These are phyloP conservation scores for Aspidapion aeneum DNA, from an alignment of 2,888 invertebrate species.

Conservation along the genomic window DNA sequence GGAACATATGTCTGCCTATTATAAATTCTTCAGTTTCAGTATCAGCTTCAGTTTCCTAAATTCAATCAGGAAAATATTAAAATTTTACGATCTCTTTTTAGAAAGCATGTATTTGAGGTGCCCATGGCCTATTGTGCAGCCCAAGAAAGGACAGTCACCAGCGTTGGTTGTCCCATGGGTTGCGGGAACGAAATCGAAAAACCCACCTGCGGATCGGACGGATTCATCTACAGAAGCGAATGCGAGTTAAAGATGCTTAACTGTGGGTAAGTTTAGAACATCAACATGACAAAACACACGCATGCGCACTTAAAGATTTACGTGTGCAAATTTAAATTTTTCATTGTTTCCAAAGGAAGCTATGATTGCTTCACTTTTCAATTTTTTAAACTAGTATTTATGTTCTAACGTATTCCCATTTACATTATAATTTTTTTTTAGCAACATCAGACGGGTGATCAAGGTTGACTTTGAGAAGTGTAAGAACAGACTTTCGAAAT, in stretches of 20 bases:
- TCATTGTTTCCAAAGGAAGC: too few relatives aligned
- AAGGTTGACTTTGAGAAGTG: constrained; percentile 81
- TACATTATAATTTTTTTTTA: too few relatives aligned
- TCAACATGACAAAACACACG: too few relatives aligned
- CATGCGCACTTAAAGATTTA: too few relatives aligned
- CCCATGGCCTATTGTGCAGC: constrained; percentile 86
- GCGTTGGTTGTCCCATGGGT: constrained; percentile 65
- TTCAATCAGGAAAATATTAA: too few relatives aligned
- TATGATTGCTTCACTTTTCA: too few relatives aligned
- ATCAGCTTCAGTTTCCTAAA: too few relatives aligned
- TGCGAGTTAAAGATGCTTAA: constrained; percentile 87
- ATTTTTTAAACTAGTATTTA: too few relatives aligned
- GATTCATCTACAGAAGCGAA: constrained; percentile 81
- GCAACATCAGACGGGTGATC: constrained; percentile 56
- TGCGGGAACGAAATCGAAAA: constrained; percentile 70
- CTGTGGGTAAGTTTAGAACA: constrained; percentile 67
- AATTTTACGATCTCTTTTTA: constrained; percentile 40
- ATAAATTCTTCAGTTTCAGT: too few relatives aligned
- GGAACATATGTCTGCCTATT: too few relatives aligned
- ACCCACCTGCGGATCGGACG: constrained; percentile 84
- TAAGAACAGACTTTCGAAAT: constrained; percentile 67
- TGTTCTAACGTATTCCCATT: too few relatives aligned
- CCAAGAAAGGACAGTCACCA: constrained; percentile 63
- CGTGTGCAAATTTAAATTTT: too few relatives aligned
- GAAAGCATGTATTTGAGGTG: constrained; percentile 89